Evolutionary conservation across 2,888 invertebrate genomes (phyloP).

Genomic region (Criorhina ranunculi): DNA sequence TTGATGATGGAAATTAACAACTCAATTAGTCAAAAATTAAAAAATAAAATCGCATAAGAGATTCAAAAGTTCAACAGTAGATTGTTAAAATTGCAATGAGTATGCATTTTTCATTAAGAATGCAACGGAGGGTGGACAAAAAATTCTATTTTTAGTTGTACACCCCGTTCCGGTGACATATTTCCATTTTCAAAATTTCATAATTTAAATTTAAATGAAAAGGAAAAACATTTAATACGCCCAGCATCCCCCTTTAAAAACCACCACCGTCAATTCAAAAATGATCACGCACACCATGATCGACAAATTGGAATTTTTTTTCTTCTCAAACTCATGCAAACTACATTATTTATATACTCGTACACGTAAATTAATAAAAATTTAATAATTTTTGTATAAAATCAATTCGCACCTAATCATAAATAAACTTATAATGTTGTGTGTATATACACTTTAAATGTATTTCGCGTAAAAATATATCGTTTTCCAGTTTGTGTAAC

Average conservation of each 20-base stretch:
- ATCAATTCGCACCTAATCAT: too few species aligned
- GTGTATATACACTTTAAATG: too few species aligned
- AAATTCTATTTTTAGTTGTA: slow-evolving; percentile 61
- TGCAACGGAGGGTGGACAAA: too few species aligned
- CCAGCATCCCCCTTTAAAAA: slow-evolving; percentile 10
- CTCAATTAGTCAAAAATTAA: not conserved
- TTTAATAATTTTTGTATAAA: too few species aligned
- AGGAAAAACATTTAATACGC: slow-evolving; percentile 7
- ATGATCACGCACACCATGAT: not conserved
- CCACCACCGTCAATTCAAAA: too few species aligned
- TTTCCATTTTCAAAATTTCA: slow-evolving; percentile 58
- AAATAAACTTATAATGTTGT: too few species aligned
- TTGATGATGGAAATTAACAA: not conserved
- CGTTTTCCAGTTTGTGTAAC: too few species aligned
- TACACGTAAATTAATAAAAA: too few species aligned
- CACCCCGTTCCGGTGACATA: slow-evolving; percentile 74
- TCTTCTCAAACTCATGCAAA: not conserved
- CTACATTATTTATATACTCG: not conserved
- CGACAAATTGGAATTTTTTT: too few species aligned
- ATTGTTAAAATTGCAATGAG: too few species aligned
- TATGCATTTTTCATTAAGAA: too few species aligned
- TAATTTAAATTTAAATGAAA: slow-evolving; percentile 45
- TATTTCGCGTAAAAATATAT: slow-evolving; percentile 52
- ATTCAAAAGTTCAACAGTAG: not conserved
- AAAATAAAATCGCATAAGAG: not conserved